These are phyloP conservation scores for Clivina fossor DNA, from an alignment of 2,888 invertebrate species.

Conservation along the genomic window DNA sequence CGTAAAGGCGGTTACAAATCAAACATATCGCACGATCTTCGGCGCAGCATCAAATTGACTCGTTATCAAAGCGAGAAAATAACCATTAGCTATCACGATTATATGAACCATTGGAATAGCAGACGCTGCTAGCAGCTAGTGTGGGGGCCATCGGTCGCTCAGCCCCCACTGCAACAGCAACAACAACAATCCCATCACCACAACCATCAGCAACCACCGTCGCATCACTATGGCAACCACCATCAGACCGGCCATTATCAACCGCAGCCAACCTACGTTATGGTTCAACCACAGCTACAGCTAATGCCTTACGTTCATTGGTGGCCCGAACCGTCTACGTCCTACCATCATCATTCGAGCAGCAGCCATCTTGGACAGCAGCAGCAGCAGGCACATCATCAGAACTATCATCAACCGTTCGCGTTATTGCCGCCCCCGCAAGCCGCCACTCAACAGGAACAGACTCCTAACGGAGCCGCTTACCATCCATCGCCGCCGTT, in stretches of 20 bases:
- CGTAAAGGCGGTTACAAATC: slow-evolving; percentile 97
- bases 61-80: slow-evolving; percentile 97
- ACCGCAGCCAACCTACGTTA: slow-evolving; percentile 47
- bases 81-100: slow-evolving; percentile 84
- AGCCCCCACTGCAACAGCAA: slow-evolving; percentile 43
- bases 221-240: slow-evolving; percentile 38
- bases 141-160: slow-evolving; percentile 56
- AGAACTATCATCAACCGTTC: slow-evolving; percentile 31
- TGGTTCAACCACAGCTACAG: slow-evolving; percentile 50
- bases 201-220: slow-evolving; percentile 16
- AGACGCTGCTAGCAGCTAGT: slow-evolving; percentile 74
- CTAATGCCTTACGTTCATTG: slow-evolving; percentile 40
- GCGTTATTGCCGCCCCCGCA: slow-evolving; percentile 32
- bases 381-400: slow-evolving; percentile 35
- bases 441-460: slow-evolving; percentile 27
- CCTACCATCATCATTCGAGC: slow-evolving; percentile 38
- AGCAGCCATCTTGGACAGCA: slow-evolving; percentile 24
- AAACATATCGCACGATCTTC: slow-evolving; percentile 80
- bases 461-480: slow-evolving; percentile 18
- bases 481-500: slow-evolving; percentile 47
- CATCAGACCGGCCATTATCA: slow-evolving; percentile 42
- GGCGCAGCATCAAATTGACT: slow-evolving; percentile 89
- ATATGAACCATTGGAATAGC: slow-evolving; percentile 66
- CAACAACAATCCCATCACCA: slow-evolving; percentile 27
- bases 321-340: slow-evolving; percentile 42